Base-by-base conservation (phyloP, 1,140 invertebrate genomes). In the Notospermus geniculatus region DNA sequence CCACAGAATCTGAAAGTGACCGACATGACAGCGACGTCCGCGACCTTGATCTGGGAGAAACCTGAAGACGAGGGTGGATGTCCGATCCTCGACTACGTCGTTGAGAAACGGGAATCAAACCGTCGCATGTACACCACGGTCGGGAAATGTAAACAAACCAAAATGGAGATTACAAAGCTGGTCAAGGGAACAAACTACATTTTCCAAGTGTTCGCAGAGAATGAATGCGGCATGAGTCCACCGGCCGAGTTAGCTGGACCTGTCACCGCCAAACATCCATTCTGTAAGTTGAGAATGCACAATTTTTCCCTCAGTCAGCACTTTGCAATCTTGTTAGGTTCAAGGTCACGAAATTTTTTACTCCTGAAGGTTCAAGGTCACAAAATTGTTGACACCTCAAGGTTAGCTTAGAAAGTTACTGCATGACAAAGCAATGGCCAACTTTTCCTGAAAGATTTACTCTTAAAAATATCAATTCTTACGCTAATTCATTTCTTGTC, bases 81-180 rank as follows among this genome's bases (percentile, higher is more conserved):
- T 60, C 69, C 73, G 5, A 68, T 80, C 45, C 73, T 89, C 50
- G 62, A 61, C 30, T 99, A 98, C 75, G 88, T 97, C 45, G 87
- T 98, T 53, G 96, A 99, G 80, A 96, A 92, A 83, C 84, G 74
- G 32, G 79, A 98, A 80, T 89, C 90, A 71, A 92, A 91, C 29
- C 89, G 96, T 86, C 88, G 88, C 36, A 92, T 90, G 61, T 99
- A 95, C 96, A 97, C 60, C 93, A 96, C 72, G 94, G 97, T 79
- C 86, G 91, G 62, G 91, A 50, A 50, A n/a, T 66, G 61, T 1
- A 68, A 67, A 22, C 50, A 60, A 41, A 63, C 69, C 2, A 63
- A 69, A 46, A 59, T 72, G 29, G 64, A 56, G 32, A 95, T 76
- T 56, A 60, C 36, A 89, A 91, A 56, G 86, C 87, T 62, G 82